Evolutionary conservation across 2,888 invertebrate genomes (phyloP).

Genomic region (Congeria kusceri): DNA sequence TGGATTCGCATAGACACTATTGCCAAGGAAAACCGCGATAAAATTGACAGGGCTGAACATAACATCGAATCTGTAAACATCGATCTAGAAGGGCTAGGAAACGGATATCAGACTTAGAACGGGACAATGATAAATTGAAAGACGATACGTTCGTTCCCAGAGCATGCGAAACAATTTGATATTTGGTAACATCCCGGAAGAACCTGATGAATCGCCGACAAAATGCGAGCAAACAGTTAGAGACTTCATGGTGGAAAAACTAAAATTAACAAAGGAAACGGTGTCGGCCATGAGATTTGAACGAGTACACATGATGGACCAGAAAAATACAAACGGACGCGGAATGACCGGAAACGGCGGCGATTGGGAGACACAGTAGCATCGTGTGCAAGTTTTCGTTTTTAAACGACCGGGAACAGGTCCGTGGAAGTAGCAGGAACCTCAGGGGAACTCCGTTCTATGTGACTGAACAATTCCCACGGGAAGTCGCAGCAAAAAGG

Average conservation of each 20-base stretch:
- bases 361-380: neutral
- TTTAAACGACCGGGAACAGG: neutral
- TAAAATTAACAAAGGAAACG: neutral
- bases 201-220: too few species aligned
- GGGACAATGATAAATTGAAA: too few species aligned
- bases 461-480: slow-evolving; percentile 1
- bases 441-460: neutral
- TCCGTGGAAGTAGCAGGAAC: neutral
- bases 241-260: neutral
- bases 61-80: too few species aligned
- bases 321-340: neutral
- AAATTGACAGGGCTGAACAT: too few species aligned
- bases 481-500: neutral
- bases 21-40: too few species aligned
- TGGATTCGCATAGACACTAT: too few species aligned
- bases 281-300: neutral
- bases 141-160: too few species aligned
- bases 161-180: too few species aligned
- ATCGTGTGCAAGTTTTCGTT: neutral
- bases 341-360: neutral
- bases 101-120: too few species aligned
- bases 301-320: neutral
- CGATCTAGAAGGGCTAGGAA: too few species aligned
- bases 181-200: too few species aligned
- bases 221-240: neutral